Percentiles rank a stretch among this genome's conserved stretches.
These are phyloP conservation scores for Poecilia latipinna DNA, from an alignment of 2,113 vertebrate species.

Conservation along the genomic window DNA sequence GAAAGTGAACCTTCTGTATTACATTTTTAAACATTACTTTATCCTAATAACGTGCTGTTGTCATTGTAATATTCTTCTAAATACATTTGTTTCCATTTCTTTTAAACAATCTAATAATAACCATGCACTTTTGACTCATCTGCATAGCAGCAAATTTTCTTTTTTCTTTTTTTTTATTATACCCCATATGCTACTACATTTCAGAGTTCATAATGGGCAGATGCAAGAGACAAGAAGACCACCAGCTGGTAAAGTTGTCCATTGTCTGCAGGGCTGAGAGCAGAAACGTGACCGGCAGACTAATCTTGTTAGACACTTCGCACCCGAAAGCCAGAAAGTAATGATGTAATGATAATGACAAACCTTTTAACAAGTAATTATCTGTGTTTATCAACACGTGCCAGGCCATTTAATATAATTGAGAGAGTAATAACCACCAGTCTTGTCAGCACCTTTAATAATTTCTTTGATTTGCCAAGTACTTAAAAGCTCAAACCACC, in stretches of 20 bases:
- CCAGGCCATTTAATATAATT: slow-evolving; percentile 56
- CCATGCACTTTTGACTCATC: neutral
- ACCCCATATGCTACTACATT: neutral
- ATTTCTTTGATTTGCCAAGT: slow-evolving; percentile 43
- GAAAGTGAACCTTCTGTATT: neutral
- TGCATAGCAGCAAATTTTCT: neutral
- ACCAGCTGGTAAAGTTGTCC: slow-evolving; percentile 57
- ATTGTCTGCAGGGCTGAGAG: slow-evolving; percentile 70
- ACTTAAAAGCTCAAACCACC: slow-evolving; percentile 42
- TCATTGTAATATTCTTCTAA: neutral
- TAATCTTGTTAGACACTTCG: slow-evolving; percentile 75
- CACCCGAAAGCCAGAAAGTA: slow-evolving; percentile 65
- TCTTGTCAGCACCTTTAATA: slow-evolving; percentile 42
- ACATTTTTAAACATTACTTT: neutral
- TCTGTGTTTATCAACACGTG: slow-evolving; percentile 71
- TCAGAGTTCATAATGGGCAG: slow-evolving; percentile 1
- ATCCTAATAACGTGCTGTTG: neutral
- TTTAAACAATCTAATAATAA: neutral
- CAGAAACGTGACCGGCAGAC: slow-evolving; percentile 70
- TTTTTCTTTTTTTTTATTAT: slow-evolving; percentile 10
- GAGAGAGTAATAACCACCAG: slow-evolving; percentile 52
- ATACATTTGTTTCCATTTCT: neutral
- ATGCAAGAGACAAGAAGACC: slow-evolving; percentile 5
- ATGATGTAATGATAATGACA: slow-evolving; percentile 72
- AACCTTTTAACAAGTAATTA: slow-evolving; percentile 77